A percentile compares a stretch with the other conserved stretches of the same genome.
Conservation (phyloP, 2,888 invertebrate species). For the Fabriciana adippe region DNA sequence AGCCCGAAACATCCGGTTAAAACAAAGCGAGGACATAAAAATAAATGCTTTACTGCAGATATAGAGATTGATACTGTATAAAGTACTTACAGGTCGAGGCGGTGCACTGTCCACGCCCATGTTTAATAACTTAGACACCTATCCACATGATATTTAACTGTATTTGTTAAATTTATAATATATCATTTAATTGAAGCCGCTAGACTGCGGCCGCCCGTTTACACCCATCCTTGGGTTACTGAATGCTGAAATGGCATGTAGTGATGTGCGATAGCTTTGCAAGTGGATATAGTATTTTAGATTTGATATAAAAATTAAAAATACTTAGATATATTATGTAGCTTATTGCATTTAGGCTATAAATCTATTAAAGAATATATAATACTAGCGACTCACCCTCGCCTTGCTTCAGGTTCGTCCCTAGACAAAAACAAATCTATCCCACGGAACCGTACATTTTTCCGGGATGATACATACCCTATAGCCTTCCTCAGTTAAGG, state of each 20-base stretch:
- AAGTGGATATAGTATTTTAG: slow-evolving; percentile 17
- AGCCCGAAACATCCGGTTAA: slow-evolving; percentile 19
- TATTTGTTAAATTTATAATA: slow-evolving; percentile 40
- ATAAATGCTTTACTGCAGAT: slow-evolving; percentile 13
- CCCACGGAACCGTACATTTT: too few relatives aligned
- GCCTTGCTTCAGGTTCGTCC: too few relatives aligned
- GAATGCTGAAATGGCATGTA: slow-evolving; percentile 45
- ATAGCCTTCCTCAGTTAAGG: too few relatives aligned
- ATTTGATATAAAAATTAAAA: too few relatives aligned
- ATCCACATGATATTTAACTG: slow-evolving; percentile 47
- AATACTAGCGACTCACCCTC: too few relatives aligned
- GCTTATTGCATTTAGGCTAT: too few relatives aligned
- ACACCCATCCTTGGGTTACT: slow-evolving; percentile 55
- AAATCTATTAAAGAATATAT: too few relatives aligned
- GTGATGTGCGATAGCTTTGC: slow-evolving; percentile 35
- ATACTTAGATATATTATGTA: too few relatives aligned
- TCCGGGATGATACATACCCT: too few relatives aligned
- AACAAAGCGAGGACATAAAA: slow-evolving; percentile 19
- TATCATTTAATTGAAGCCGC: slow-evolving; percentile 42
- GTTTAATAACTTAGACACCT: slow-evolving; percentile 45
- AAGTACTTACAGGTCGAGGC: slow-evolving; percentile 45
- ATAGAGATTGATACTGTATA: background rate
- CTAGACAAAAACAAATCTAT: too few relatives aligned
- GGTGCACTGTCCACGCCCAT: slow-evolving; percentile 73
- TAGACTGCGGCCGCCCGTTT: slow-evolving; percentile 51